Evolutionary conservation across 2,797 vertebrate species (phyloP).

Genomic region (Tenualosa ilisha): DNA sequence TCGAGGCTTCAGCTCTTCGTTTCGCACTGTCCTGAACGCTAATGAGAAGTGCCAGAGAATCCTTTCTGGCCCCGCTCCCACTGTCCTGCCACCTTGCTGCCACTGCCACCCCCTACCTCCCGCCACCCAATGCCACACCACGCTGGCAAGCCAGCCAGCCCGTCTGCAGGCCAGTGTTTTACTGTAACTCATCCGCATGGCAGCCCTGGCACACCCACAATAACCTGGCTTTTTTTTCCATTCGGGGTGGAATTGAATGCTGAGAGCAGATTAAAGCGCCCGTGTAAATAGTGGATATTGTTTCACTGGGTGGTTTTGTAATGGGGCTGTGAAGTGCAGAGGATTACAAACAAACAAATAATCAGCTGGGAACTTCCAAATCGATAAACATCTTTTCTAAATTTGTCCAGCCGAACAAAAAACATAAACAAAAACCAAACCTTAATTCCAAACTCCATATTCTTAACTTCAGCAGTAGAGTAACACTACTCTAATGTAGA

Average conservation of each 20-base stretch:
- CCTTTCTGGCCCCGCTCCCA: constrained; percentile 15
- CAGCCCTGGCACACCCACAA: constrained; percentile 14
- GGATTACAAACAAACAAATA: constrained; percentile 9
- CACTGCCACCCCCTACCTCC: constrained; percentile 40
- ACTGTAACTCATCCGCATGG: background rate
- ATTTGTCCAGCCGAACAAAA: background rate
- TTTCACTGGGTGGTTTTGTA: background rate
- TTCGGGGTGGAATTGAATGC: background rate
- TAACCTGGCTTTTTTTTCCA: background rate
- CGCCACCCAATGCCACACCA: background rate
- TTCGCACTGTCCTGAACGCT: constrained; percentile 16
- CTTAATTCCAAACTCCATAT: background rate
- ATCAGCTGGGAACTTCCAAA: background rate
- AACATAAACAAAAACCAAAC: background rate
- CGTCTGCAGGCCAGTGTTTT: background rate
- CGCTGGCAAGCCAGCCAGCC: background rate
- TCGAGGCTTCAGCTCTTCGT: constrained; percentile 23
- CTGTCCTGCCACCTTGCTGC: constrained; percentile 11
- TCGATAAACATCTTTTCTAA: background rate
- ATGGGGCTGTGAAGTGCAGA: background rate
- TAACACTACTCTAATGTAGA: background rate
- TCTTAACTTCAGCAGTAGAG: background rate
- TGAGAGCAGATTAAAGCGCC: constrained; percentile 4
- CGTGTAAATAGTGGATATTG: background rate
- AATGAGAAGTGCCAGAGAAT: constrained; percentile 43